Evolutionary conservation across 2,113 vertebrate genomes (phyloP).

Genomic region (Delphinus delphis): DNA sequence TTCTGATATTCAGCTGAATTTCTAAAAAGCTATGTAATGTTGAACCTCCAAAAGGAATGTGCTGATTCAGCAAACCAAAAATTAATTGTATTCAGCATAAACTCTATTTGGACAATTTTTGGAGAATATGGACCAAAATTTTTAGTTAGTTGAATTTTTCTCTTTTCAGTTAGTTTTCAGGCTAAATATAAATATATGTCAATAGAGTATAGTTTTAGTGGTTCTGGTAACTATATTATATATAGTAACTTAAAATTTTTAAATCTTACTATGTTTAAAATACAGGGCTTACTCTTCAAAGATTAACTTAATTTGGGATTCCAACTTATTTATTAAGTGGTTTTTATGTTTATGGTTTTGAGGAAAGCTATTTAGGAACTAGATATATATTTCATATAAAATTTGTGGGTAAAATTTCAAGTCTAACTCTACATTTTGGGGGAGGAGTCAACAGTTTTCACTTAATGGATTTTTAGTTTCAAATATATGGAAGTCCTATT

Average conservation of each 20-base stretch:
- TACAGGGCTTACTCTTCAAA: slow-evolving; percentile 7
- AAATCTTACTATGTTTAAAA: slow-evolving; percentile 32
- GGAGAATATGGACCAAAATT: not conserved
- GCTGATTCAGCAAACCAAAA: slow-evolving; percentile 59
- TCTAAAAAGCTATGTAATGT: slow-evolving; percentile 35
- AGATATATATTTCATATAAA: not conserved
- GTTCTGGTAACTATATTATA: slow-evolving; percentile 22
- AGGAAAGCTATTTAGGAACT: slow-evolving; percentile 38
- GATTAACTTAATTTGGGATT: slow-evolving; percentile 32
- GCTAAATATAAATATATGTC: not conserved
- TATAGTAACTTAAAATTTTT: not conserved
- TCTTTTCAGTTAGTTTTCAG: slow-evolving; percentile 43
- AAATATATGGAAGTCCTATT: slow-evolving; percentile 35
- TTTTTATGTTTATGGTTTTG: slow-evolving; percentile 43
- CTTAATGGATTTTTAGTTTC: slow-evolving; percentile 40
- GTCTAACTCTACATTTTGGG: slow-evolving; percentile 34
- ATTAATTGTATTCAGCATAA: slow-evolving; percentile 41
- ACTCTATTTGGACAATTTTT: not conserved
- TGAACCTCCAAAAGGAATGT: slow-evolving; percentile 54
- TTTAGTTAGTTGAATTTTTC: slow-evolving; percentile 26
- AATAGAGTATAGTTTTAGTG: not conserved
- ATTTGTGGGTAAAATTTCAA: slow-evolving; percentile 23
- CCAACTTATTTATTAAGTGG: not conserved
- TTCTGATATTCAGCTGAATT: slow-evolving; percentile 43
- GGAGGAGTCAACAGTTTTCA: not conserved